Base-by-base conservation (phyloP, 2,113 vertebrate genomes). In the Rutilus rutilus region DNA sequence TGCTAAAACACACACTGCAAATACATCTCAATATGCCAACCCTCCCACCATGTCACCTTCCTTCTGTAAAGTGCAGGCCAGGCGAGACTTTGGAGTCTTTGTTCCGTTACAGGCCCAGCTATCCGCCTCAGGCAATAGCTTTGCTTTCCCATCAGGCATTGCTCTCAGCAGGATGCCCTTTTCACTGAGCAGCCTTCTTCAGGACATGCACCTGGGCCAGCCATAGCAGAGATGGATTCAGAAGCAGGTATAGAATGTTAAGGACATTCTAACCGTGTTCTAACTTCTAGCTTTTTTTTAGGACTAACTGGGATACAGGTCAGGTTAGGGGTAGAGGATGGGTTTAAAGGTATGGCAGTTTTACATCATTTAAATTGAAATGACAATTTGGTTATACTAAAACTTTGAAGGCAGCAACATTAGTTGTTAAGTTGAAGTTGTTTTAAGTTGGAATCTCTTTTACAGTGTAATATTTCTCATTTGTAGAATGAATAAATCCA, bases 41-140 rank as follows among this genome's bases (percentile, higher is more conserved):
- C 80, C 78, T 67, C 60, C 83, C 69, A 69, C 71, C 59, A 64
- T 42, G 54, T 80, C 82, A 64, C 45, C 73, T 45, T 84, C 78
- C 84, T 39, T 83, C 21, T 83, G 85, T 77, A 50, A 83, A 93
- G 89, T 84, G 89, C 88, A 90, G 89, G 91, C 90, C 91, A 91
- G 91, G 89, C 82, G 84, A 89, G 90, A 86, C 86, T 88, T 92
- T 84, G 84, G 90, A 91, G 42, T 81, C 59, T 67, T 83, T 84
- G 85, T 65, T 65, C 17, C 30, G 59, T 87, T 84, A 62, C 45
- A 83, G 84, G 83, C 87, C 90, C 86, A 89, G 86, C 90, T 92
- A 90, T 88, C 33, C 45, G 93, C 94, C 93, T 88, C 78, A 0
- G 92, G 93, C 93, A 90, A 87, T 88, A 89, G 93, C 90, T 91